Evolutionary conservation across 2,113 vertebrate species (phyloP), one percentile per base, ranked within the genome.

Genomic region (Murina feae): DNA sequence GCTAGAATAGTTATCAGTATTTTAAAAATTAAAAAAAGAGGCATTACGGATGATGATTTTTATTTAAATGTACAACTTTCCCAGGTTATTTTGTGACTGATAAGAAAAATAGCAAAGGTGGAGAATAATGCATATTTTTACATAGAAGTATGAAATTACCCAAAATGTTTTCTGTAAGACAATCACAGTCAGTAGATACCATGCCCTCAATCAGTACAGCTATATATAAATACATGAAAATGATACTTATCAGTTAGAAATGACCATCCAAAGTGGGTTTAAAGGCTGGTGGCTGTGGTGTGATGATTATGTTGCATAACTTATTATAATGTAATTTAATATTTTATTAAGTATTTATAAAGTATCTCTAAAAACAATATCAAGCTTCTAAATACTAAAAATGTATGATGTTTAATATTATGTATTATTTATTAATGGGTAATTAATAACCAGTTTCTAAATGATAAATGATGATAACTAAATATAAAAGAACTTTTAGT

Each of bases 271-370:
- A 95, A 55, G 74, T 68, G 4, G 4, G 86, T 16, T 93, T 95
- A 69, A 81, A 20, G 74, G 3, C n/a, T 89, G 37, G 81, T 75
- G 49, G 51, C 32, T 30, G 39, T 80, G 44, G 65, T 95, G 76
- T 93, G 60, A 95, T 84, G 75, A 71, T 17, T 97, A 93, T 95
- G 98, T 98, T 98, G 90, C 93, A 76, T 97, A 97, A 96, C 85
- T 90, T 89, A 96, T 96, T 96, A 95, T 96, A 85, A 2, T 55
- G 94, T 60, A 32, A 96, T 95, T 98, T 98, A 95, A 96, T 98
- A 98, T 98, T 42, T 98, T 98, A 97, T 96, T 92, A 96, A 97
- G 96, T 75, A 97, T 97, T 98, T 97, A 98, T 95, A 93, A 98
- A 97, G 53, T 11, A 87, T 97, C 92, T 98, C 93, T 93, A 89